A percentile compares a stretch with the other conserved stretches of the same genome.
phyloP scores from a whole-genome alignment of 2,113 vertebrate species.

The Nematolebias whitei region DNA sequence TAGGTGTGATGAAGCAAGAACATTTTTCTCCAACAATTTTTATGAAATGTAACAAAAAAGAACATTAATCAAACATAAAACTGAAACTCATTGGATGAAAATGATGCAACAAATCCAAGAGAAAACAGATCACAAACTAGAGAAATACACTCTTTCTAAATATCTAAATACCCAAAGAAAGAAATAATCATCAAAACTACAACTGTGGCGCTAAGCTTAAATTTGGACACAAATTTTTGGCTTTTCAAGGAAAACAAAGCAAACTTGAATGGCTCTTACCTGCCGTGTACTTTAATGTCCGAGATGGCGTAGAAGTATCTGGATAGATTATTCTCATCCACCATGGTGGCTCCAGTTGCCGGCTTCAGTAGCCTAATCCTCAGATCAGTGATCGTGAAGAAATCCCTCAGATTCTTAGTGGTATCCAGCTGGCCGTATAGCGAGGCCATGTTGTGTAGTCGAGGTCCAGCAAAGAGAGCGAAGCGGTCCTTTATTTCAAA shows the following conservation, averaged over 20 bases:
- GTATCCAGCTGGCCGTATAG: slow-evolving; percentile 98
- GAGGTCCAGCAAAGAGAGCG: slow-evolving; percentile 95
- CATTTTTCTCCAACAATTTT: too few species aligned
- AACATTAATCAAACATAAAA: too few species aligned
- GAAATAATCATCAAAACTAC: too few species aligned
- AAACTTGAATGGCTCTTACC: slow-evolving; percentile 80
- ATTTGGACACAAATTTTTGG: neutral
- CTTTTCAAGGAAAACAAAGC: neutral
- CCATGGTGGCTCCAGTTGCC: slow-evolving; percentile 94
- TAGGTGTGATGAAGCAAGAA: too few species aligned
- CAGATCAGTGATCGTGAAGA: slow-evolving; percentile 98
- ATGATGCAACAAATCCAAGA: too few species aligned
- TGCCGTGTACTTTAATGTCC: slow-evolving; percentile 97
- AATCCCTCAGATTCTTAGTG: slow-evolving; percentile 97
- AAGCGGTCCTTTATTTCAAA: slow-evolving; percentile 99
- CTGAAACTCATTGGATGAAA: too few species aligned
- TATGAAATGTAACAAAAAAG: too few species aligned
- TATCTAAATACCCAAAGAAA: too few species aligned
- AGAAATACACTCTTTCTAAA: too few species aligned
- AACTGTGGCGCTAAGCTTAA: too few species aligned
- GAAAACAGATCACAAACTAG: too few species aligned
- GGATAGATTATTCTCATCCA: slow-evolving; percentile 92
- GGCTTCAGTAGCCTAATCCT: slow-evolving; percentile 94
- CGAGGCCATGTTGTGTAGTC: slow-evolving; percentile 97
- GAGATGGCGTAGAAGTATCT: slow-evolving; percentile 99